These are phyloP conservation scores for Acleris literana DNA, from an alignment of 2,888 invertebrate species.

Conservation along the genomic window DNA sequence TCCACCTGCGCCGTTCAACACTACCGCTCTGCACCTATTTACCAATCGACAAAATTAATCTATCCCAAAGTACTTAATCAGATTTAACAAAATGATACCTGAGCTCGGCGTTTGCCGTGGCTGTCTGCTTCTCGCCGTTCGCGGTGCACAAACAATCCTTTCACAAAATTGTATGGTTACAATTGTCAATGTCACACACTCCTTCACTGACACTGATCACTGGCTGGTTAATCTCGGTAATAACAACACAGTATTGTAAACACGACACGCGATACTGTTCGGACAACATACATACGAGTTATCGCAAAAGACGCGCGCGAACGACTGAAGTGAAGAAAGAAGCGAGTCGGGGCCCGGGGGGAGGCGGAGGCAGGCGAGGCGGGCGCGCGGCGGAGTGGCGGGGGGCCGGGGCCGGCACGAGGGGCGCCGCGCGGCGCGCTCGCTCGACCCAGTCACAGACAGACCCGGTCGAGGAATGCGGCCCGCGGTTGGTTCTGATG, in stretches of 20 bases:
- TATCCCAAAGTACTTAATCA: conserved; percentile 52
- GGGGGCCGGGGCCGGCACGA: conserved; percentile 66
- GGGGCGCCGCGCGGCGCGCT: conserved; percentile 32
- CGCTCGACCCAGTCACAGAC: conserved; percentile 27
- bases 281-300: conserved; percentile 56
- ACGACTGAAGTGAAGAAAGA: conserved; percentile 57
- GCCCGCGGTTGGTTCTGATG: conserved; percentile 59
- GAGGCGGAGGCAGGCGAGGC: conserved; percentile 40
- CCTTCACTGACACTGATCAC: conserved; percentile 66
- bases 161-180: conserved; percentile 40
- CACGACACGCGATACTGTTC: conserved; percentile 68
- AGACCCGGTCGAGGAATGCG: conserved; percentile 77
- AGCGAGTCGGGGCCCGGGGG: conserved; percentile 40
- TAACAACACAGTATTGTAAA: conserved; percentile 76
- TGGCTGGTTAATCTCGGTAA: conserved; percentile 58
- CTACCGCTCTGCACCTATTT: conserved; percentile 42
- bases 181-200: conserved; percentile 47
- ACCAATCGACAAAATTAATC: conserved; percentile 51
- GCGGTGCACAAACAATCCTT: conserved; percentile 52
- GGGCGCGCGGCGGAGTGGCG: conserved; percentile 48
- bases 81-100: conserved; percentile 68
- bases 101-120: conserved; percentile 78
- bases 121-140: conserved; percentile 62
- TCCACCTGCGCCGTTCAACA: conserved; percentile 55
- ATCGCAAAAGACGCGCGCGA: conserved; percentile 72